Conservation (phyloP, 2,888 invertebrate genomes). For the Oeneis ivallda region DNA sequence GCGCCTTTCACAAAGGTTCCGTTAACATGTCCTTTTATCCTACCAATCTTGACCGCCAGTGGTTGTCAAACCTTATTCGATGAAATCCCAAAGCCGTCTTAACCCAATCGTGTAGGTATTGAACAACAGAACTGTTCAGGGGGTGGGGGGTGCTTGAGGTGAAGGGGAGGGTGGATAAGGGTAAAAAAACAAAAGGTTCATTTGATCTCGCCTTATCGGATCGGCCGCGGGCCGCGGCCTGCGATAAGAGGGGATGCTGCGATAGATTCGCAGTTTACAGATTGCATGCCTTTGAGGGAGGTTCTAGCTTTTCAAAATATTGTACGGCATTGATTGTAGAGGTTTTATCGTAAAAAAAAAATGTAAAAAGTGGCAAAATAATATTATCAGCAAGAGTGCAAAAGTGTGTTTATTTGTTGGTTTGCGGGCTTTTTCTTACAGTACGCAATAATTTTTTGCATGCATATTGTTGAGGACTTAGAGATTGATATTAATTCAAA, state of each 20-base stretch:
- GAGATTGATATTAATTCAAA: no score
- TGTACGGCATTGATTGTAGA: no score
- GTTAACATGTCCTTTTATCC: no score
- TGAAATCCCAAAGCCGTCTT: neutral
- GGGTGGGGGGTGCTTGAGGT: neutral
- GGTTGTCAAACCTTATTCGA: neutral
- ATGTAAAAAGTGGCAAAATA: no score
- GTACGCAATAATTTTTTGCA: no score
- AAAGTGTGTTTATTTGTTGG: no score
- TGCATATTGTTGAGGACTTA: no score
- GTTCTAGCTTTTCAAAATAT: neutral
- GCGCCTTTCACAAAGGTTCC: no score
- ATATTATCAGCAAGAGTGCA: no score
- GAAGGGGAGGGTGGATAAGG: neutral
- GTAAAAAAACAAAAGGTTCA: constrained; percentile 10
- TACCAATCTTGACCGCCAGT: neutral
- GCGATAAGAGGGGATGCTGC: neutral
- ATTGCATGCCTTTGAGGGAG: neutral
- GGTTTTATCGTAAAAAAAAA: neutral
- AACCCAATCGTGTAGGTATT: neutral
- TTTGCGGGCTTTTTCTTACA: no score
- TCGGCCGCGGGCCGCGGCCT: neutral
- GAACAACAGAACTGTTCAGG: neutral
- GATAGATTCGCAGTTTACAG: neutral
- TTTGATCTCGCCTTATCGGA: constrained; percentile 10